phyloP scores from a whole-genome alignment of 2,797 vertebrate species.

The Spinus olivaceus region DNA sequence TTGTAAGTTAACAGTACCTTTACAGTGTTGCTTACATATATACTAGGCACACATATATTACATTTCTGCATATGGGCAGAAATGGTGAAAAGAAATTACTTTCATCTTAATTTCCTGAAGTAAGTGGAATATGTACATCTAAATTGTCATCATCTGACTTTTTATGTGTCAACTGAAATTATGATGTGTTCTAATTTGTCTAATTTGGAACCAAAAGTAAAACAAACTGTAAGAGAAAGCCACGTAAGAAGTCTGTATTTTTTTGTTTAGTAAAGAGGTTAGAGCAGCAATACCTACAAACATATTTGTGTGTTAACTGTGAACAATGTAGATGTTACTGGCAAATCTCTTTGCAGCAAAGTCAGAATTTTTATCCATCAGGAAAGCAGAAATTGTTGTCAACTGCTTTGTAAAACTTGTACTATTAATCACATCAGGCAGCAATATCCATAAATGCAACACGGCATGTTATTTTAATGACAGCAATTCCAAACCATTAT shows the following conservation, averaged over 20 bases:
- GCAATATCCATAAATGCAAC: neutral
- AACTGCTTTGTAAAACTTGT: neutral
- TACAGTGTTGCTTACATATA: neutral
- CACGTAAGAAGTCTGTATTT: neutral
- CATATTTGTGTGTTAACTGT: neutral
- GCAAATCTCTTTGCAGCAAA: neutral
- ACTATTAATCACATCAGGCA: neutral
- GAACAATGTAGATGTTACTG: neutral
- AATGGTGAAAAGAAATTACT: neutral
- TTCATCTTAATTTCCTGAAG: neutral
- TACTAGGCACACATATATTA: no score
- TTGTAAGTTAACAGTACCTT: neutral
- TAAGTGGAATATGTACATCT: neutral
- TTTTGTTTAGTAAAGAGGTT: neutral
- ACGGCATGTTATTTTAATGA: neutral
- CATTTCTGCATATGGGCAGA: neutral
- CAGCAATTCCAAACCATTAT: neutral
- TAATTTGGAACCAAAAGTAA: neutral
- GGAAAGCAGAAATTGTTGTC: neutral
- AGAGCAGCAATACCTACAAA: neutral
- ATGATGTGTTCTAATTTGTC: neutral
- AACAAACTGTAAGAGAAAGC: neutral
- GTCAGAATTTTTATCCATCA: neutral
- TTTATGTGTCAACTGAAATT: neutral
- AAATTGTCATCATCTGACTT: neutral